Conservation (phyloP, 2,797 vertebrate species). For the Hypotaenidia okinawae region DNA sequence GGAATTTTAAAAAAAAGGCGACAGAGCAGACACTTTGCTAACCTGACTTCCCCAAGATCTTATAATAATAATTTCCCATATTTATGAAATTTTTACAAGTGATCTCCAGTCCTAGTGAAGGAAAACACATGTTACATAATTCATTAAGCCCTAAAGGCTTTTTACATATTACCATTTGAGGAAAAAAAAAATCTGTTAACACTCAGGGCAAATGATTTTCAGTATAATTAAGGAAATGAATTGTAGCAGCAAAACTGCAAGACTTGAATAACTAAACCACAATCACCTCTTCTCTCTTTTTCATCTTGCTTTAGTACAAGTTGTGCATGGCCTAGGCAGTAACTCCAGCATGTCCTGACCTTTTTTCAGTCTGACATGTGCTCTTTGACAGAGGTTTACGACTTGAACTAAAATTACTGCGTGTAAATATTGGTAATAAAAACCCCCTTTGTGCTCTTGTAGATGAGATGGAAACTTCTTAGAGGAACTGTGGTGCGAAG, state of each 20-base stretch:
- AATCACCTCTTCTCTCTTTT: neutral
- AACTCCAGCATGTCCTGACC: neutral
- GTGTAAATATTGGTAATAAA: neutral
- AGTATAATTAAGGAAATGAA: conserved; percentile 42
- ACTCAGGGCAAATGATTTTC: conserved; percentile 1
- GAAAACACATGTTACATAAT: conserved; percentile 41
- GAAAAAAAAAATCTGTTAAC: neutral
- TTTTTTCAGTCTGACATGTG: neutral
- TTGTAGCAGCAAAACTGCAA: conserved; percentile 15
- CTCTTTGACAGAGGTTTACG: neutral
- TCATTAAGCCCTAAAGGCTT: conserved; percentile 25
- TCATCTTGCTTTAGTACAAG: neutral
- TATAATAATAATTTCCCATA: neutral
- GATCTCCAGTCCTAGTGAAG: conserved; percentile 15
- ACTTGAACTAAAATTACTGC: neutral
- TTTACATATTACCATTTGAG: neutral
- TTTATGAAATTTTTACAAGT: conserved; percentile 41
- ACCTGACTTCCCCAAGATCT: neutral
- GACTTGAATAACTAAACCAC: neutral
- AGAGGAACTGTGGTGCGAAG: neutral
- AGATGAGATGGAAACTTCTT: neutral
- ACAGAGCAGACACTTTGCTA: neutral
- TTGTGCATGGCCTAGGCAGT: neutral
- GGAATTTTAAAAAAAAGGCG: neutral
- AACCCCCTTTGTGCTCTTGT: neutral